Evolutionary conservation across 1,140 invertebrate genomes (phyloP), one percentile per base, ranked within the genome.

Genomic region (Batillaria attramentaria): DNA sequence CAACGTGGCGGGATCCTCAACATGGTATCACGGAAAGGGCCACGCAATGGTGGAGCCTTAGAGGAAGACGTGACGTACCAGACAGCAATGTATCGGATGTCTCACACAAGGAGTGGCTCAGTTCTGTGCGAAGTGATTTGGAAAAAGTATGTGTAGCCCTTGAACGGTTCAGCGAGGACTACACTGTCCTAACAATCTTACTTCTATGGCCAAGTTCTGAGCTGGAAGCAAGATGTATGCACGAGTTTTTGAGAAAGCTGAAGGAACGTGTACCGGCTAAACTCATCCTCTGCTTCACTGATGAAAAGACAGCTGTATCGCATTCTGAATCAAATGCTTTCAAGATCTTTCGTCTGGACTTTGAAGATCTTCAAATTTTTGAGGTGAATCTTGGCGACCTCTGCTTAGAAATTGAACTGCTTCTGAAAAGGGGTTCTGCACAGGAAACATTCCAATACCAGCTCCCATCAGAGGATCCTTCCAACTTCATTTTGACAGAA

Each of bases 21-120:
- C 39, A 54, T 0, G 57, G 70, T 28, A 72, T 84, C 6, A 75
- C 81, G 33, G 82, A 85, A 62, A 80, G 78, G 46, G 78, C 77
- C n/a, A 84, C 85, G 13, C 70, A 72, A 37, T 86, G 85, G 85
- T 83, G 81, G 68, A 83, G 82, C 72, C 42, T 85, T 3, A 66
- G 84, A 60, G 85, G 85, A 6, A 42, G 77, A 42, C 57, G 79
- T 60, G 85, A 85, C 43, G 54, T 79, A 66, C 79, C 77, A 31
- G 80, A 79, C 3, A 81, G 79, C 62, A 39, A 70, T 4, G 57
- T 79, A 72, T 69, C 79, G 10, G 65, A 77, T 8, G 46, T 78
- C 50, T 28, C 77, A 20, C 28, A 50, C 28, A 72, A 39, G 28
- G 33, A 78, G 2, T 86, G 85, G 85, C 70, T 78, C n/a, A 77